Conservation (phyloP, 2,113 vertebrate genomes). For the Rhipidura dahli region DNA sequence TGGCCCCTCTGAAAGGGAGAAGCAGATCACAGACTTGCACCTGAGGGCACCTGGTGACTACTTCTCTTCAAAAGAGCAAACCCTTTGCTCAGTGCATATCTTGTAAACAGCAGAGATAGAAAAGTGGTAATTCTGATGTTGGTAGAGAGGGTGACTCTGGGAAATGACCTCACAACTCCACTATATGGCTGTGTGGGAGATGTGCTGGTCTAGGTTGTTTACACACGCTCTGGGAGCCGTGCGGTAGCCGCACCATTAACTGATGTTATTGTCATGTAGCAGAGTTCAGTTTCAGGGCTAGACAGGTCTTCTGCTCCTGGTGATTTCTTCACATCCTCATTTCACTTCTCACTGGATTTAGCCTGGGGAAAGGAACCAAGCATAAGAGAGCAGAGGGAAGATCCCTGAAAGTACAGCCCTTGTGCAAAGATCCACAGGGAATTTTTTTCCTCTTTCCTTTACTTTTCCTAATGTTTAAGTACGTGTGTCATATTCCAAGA, state of each 20-base stretch:
- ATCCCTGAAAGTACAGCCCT: background rate
- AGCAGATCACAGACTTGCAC: background rate
- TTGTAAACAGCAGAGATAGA: background rate
- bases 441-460: background rate
- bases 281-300: background rate
- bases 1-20: background rate
- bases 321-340: background rate
- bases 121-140: background rate
- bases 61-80: background rate
- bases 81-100: background rate
- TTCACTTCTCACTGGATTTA: background rate
- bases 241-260: background rate
- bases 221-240: background rate
- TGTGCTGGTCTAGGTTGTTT: background rate
- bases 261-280: background rate
- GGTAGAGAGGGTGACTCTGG: background rate
- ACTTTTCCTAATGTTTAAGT: background rate
- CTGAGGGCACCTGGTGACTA: background rate
- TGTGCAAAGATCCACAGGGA: background rate
- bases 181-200: background rate
- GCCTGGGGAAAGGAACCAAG: background rate
- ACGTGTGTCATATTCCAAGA: background rate
- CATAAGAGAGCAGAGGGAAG: background rate
- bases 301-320: background rate
- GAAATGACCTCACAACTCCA: background rate